phyloP scores from a whole-genome alignment of 2,113 vertebrate species.

The Pelecanoides urinatrix region DNA sequence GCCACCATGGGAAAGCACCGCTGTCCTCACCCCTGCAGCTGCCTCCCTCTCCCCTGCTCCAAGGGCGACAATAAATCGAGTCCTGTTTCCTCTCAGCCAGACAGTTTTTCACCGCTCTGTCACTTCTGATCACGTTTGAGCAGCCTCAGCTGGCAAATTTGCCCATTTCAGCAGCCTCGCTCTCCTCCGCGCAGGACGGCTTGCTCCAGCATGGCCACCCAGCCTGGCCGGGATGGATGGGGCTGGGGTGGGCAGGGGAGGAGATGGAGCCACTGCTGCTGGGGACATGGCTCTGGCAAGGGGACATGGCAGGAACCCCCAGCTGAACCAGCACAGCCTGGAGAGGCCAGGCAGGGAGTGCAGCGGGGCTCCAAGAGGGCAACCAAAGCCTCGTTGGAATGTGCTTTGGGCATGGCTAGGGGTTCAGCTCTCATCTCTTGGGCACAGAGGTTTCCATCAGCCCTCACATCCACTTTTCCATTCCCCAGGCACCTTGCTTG shows the following conservation, averaged over 20 bases:
- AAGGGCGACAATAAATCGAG: slow-evolving; percentile 5
- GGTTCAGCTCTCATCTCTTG: background rate
- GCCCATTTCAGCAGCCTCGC: background rate
- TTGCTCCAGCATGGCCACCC: background rate
- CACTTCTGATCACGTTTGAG: slow-evolving; percentile 35
- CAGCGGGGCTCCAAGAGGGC: background rate
- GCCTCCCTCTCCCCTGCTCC: background rate
- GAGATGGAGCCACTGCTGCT: background rate
- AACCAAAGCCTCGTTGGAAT: background rate
- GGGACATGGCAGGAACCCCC: background rate
- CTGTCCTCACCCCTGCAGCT: background rate
- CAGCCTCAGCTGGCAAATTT: slow-evolving; percentile 23
- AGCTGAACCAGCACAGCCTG: background rate
- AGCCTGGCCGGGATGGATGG: background rate
- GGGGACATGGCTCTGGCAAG: background rate
- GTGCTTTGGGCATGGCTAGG: background rate
- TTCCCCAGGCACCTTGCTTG: background rate
- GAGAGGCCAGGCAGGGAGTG: background rate
- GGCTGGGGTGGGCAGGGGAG: background rate
- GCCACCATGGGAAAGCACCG: background rate
- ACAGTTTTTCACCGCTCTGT: slow-evolving; percentile 46
- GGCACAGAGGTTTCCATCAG: background rate
- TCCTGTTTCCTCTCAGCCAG: slow-evolving; percentile 18
- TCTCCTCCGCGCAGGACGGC: background rate
- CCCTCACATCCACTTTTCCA: background rate